These are phyloP conservation scores for Rhabdomys pumilio DNA, from an alignment of 2,797 vertebrate genomes.

Conservation along the genomic window DNA sequence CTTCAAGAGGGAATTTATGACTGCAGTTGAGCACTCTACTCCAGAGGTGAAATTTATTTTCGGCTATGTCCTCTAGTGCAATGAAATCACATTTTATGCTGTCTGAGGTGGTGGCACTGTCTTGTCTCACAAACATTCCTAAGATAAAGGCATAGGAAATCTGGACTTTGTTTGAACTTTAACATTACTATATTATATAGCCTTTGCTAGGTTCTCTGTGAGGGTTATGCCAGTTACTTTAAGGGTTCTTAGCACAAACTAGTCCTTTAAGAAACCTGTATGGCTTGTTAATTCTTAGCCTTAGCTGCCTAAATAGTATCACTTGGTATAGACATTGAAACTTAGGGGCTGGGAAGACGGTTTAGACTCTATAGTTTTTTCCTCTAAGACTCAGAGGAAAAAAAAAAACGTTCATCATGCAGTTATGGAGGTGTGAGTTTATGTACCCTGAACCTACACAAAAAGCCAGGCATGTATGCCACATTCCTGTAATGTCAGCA, in stretches of 20 bases:
- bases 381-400: background rate
- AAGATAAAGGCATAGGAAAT: background rate
- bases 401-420: background rate
- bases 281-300: background rate
- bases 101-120: background rate
- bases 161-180: conserved; percentile 44
- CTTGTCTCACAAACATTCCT: background rate
- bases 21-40: background rate
- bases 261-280: background rate
- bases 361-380: background rate
- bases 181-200: background rate
- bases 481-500: background rate
- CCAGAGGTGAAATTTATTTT: conserved; percentile 57
- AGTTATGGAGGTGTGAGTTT: background rate
- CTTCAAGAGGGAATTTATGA: conserved; percentile 36
- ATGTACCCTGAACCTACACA: background rate
- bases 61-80: background rate
- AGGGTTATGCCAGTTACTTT: background rate
- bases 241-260: background rate
- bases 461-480: too few relatives aligned
- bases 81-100: conserved; percentile 1
- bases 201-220: background rate
- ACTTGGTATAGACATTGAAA: background rate
- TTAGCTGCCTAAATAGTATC: background rate
- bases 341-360: background rate